Evolutionary conservation across 2,113 vertebrate genomes (phyloP).

Genomic region (Nanorana parkeri): DNA sequence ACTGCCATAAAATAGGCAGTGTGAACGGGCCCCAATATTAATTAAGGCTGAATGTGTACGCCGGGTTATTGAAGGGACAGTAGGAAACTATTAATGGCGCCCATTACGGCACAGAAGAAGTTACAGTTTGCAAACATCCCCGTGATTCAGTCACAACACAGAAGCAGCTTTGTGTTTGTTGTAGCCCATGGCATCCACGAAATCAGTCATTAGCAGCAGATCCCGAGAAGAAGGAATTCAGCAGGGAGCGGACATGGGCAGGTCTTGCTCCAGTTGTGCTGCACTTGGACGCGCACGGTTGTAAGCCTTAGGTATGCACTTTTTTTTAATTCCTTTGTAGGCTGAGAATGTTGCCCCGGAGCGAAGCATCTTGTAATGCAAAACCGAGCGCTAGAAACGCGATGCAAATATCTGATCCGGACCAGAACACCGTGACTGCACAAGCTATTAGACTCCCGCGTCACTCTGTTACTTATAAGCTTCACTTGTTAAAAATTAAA

Average conservation of each 20-base stretch:
- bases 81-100: neutral
- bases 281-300: constrained; percentile 21
- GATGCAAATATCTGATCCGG: constrained; percentile 14
- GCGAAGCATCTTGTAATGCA: constrained; percentile 41
- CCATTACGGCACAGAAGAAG: neutral
- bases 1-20: no score
- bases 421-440: constrained; percentile 13
- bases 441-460: neutral
- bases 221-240: constrained; percentile 4
- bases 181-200: constrained; percentile 17
- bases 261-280: constrained; percentile 14
- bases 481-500: neutral
- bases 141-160: neutral
- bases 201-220: constrained; percentile 26
- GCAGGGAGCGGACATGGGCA: neutral
- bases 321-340: constrained; percentile 22
- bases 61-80: no score
- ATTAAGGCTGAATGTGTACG: no score
- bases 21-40: no score
- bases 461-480: constrained; percentile 13
- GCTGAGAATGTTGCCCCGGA: constrained; percentile 26
- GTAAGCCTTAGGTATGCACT: constrained; percentile 8
- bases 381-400: neutral
- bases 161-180: constrained; percentile 16
- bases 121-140: neutral